A percentile compares a stretch with the other conserved stretches of the same genome.
Conservation (phyloP, 2,888 invertebrate genomes). For the Pseudococcus jackbeardsleyi region DNA sequence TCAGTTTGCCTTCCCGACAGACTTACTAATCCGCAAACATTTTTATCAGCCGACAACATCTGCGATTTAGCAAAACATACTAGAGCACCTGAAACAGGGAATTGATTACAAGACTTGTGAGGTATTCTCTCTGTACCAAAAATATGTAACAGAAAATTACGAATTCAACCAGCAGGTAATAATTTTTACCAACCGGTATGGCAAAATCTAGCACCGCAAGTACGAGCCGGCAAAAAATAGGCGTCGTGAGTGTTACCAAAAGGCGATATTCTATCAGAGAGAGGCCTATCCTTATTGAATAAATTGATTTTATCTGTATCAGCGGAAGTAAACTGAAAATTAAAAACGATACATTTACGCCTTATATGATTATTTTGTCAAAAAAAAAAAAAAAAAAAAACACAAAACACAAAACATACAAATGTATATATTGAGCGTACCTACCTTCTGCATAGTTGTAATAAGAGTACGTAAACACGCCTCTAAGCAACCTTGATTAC, state of each 20-base stretch:
- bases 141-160: no score
- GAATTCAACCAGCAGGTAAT: no score
- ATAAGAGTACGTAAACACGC: constrained; percentile 85
- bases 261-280: constrained; percentile 36
- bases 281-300: constrained; percentile 47
- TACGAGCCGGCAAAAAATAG: constrained; percentile 93
- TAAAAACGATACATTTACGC: neutral
- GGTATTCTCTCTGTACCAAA: no score
- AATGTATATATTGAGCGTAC: no score
- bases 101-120: neutral
- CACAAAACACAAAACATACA: no score
- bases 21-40: constrained; percentile 57
- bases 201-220: constrained; percentile 94
- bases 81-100: constrained; percentile 30
- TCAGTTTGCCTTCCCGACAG: constrained; percentile 56
- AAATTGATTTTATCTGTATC: constrained; percentile 56
- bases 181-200: constrained; percentile 77
- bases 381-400: no score
- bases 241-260: constrained; percentile 75
- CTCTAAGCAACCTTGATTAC: constrained; percentile 88
- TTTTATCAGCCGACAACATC: constrained; percentile 49
- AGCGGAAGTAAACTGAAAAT: constrained; percentile 38
- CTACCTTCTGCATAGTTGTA: constrained; percentile 75
- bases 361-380: neutral
- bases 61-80: constrained; percentile 62